Conservation (phyloP, 2,113 vertebrate species). For the Tachycineta bicolor region DNA sequence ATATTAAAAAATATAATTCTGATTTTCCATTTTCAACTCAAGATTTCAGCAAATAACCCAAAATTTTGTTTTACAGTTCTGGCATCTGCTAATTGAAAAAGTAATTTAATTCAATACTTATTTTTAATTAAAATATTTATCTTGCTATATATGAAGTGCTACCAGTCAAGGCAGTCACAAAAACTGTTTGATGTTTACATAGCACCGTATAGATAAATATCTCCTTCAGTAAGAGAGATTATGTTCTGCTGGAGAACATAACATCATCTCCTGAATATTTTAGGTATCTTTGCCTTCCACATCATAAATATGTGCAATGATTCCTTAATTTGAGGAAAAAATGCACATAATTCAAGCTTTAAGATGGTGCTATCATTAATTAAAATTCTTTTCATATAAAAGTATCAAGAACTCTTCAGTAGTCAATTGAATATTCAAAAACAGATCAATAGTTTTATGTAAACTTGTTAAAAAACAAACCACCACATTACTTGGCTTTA, state of each 20-base stretch:
- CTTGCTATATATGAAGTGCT: background rate
- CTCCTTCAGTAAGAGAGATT: background rate
- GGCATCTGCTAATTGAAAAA: background rate
- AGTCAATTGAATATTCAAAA: slow-evolving; percentile 54
- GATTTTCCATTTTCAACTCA: background rate
- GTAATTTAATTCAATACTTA: background rate
- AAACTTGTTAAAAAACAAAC: slow-evolving; percentile 44
- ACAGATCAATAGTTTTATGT: slow-evolving; percentile 13
- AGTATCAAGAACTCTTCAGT: slow-evolving; percentile 38
- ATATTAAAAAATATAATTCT: background rate
- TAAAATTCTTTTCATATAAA: slow-evolving; percentile 3
- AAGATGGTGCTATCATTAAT: background rate
- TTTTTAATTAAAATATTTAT: slow-evolving; percentile 17
- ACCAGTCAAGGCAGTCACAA: slow-evolving; percentile 4
- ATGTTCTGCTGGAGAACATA: background rate
- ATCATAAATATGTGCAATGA: background rate
- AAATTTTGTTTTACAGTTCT: background rate
- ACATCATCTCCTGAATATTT: background rate
- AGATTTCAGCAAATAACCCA: background rate
- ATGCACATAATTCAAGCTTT: background rate
- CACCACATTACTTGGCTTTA: slow-evolving; percentile 24
- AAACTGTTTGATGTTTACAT: background rate
- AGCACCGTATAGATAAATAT: background rate
- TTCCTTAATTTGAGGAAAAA: slow-evolving; percentile 5
- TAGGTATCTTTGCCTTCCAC: background rate